Base-by-base conservation (phyloP, 2,113 vertebrate species). In the Microtus montanus region DNA sequence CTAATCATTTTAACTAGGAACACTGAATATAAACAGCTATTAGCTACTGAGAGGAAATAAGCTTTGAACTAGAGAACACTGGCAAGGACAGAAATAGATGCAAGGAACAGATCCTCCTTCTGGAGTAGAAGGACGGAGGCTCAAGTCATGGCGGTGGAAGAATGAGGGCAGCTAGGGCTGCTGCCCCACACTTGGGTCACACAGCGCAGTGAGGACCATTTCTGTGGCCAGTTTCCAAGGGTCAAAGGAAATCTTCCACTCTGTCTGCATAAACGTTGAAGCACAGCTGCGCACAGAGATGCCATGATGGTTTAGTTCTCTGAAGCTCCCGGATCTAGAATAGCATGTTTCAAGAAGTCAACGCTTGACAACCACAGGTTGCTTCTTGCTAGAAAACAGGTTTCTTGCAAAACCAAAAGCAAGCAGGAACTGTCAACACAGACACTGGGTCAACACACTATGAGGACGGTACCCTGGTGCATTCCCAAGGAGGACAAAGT, bases 211-310 rank as follows among this genome's bases (percentile, higher is more conserved):
- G 38, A 19, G 3, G 26, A 41, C 41, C 38, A 5, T 78, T 54
- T 38, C 14, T 15, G 12, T 54, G 68, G 68, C 13, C n/a, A 19
- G 0, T 5, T n/a, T 80, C 63, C 24, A 49, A 52, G 41, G 70
- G 38, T 4, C 5, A 66, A 85, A 70, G 6, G 22, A 41, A 14
- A 38, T 5, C 20, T 12, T 1, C 52, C 20, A 2, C 28, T 30
- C 70, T 5, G 5, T 80, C 58, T 70, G 15, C 52, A n/a, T 7
- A 10, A 2, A 3, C 24, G 6, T 0, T 0, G 0, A 1, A 6
- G 4, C 0, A 52, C 2, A 68, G 14, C 11, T 58, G 1, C 2
- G 2, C 75, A 49, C 70, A 58, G 47, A 17, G 20, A 28, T 3
- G 7, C 61, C 63, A 1, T 3, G 24, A 26, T 2, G 28, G 8